Evolutionary conservation across 2,797 vertebrate species (phyloP).

Genomic region (Gastrophryne carolinensis): DNA sequence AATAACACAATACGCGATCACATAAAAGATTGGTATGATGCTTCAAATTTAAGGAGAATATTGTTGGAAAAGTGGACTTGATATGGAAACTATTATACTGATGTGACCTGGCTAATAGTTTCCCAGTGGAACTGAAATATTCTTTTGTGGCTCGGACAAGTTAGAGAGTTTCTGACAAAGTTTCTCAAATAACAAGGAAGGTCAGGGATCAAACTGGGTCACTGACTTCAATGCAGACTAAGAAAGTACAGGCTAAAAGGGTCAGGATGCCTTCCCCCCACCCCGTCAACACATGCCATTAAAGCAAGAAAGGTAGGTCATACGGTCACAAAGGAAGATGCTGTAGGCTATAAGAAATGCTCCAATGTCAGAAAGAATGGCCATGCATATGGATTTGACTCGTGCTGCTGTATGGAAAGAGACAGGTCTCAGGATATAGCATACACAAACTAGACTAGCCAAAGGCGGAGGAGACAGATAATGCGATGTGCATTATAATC

Average conservation of each 20-base stretch:
- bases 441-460: constrained; percentile 15
- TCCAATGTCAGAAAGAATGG: constrained; percentile 29
- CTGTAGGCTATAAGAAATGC: constrained; percentile 11
- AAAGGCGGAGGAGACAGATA: background rate
- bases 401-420: constrained; percentile 16
- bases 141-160: background rate
- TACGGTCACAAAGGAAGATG: constrained; percentile 19
- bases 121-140: background rate
- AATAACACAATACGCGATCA: too few species aligned
- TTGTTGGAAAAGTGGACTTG: too few species aligned
- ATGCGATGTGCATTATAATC: background rate
- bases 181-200: constrained; percentile 18
- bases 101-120: background rate
- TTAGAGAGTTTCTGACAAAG: constrained; percentile 7
- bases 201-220: constrained; percentile 24
- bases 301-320: constrained; percentile 10
- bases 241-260: constrained; percentile 7
- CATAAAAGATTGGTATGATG: too few species aligned
- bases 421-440: constrained; percentile 12
- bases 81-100: background rate
- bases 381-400: constrained; percentile 31
- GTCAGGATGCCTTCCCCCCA: constrained; percentile 14
- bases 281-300: constrained; percentile 27
- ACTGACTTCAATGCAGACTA: constrained; percentile 18
- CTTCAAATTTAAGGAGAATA: too few species aligned